phyloP scores from a whole-genome alignment of 2,113 vertebrate species.

The Bubo blakistoni region DNA sequence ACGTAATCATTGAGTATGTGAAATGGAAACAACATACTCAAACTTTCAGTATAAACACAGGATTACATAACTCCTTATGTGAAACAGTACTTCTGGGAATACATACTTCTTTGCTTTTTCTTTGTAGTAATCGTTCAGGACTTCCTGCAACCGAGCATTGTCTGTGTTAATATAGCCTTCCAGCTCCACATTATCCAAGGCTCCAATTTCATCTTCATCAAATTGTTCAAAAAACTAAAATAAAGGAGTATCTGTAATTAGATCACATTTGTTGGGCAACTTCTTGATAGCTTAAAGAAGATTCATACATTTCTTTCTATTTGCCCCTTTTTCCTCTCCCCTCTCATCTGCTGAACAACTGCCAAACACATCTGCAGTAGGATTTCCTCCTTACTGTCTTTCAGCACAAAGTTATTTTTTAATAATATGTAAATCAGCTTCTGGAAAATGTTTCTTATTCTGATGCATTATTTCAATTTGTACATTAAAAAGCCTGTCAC shows the following conservation, averaged over 20 bases:
- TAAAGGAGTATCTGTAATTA: not conserved
- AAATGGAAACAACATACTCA: not conserved
- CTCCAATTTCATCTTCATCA: slow-evolving; percentile 94
- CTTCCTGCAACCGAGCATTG: slow-evolving; percentile 83
- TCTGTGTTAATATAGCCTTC: slow-evolving; percentile 87
- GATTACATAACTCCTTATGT: not conserved
- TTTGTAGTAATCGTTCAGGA: slow-evolving; percentile 89
- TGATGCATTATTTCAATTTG: not conserved
- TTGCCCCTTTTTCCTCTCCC: not conserved
- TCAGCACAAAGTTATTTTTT: not conserved
- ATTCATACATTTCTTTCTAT: not conserved
- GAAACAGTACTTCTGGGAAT: not conserved
- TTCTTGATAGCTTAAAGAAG: not conserved
- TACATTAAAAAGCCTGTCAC: not conserved
- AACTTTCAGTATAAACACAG: not conserved
- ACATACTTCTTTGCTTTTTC: slow-evolving; percentile 88
- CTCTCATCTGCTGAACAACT: not conserved
- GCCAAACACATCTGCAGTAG: not conserved
- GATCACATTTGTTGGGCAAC: not conserved
- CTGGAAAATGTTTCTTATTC: not conserved
- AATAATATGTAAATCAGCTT: not conserved
- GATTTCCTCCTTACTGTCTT: not conserved
- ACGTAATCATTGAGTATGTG: not conserved
- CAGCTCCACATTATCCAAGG: slow-evolving; percentile 92
- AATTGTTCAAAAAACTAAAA: slow-evolving; percentile 94